Evolutionary conservation across 2,888 invertebrate genomes (phyloP).

Genomic region (Lumbricus terrestris): DNA sequence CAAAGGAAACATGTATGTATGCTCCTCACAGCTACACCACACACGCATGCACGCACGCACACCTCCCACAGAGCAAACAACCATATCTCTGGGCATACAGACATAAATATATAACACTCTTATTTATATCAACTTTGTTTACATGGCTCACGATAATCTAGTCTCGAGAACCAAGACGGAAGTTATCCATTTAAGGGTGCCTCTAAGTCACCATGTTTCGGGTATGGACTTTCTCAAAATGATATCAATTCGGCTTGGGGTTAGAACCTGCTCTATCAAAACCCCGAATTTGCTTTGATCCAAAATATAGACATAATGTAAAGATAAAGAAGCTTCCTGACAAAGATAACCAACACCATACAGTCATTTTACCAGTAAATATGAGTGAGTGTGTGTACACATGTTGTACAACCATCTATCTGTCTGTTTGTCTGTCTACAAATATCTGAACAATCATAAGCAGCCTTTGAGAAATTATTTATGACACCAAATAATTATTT

Average conservation of each 20-base stretch:
- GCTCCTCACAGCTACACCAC: neutral
- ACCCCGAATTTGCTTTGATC: neutral
- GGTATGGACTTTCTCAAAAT: neutral
- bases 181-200: neutral
- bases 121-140: neutral
- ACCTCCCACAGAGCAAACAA: neutral
- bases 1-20: constrained; percentile 3
- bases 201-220: neutral
- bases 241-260: neutral
- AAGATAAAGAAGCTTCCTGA: no score
- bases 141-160: neutral
- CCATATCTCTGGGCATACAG: neutral
- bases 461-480: no score
- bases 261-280: neutral
- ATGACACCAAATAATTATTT: no score
- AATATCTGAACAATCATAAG: no score
- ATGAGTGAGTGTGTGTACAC: no score
- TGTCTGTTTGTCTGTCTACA: no score
- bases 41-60: no score
- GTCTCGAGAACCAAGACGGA: neutral
- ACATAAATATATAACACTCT: neutral
- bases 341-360: no score
- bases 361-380: no score
- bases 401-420: no score
- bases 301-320: neutral